A percentile compares a stretch with the other conserved stretches of the same genome.
These are phyloP conservation scores for Rutpela maculata DNA, from an alignment of 2,888 invertebrate species.

Conservation along the genomic window DNA sequence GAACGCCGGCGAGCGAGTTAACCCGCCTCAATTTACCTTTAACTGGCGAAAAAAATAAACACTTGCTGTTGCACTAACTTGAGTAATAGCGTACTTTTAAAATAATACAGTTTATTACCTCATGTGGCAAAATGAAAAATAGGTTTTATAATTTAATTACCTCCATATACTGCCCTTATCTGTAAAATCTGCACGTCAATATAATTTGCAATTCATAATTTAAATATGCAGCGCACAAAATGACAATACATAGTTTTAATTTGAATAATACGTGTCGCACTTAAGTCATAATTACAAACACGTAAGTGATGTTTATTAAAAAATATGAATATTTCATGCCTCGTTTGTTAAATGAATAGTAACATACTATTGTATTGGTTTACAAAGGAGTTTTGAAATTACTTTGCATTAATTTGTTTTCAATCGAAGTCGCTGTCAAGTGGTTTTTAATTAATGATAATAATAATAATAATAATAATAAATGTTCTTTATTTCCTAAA, in stretches of 20 bases:
- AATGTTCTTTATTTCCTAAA: no score
- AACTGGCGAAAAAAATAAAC: no score
- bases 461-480: no score
- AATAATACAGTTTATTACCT: background rate
- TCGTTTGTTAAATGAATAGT: constrained; percentile 34
- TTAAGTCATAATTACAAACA: constrained; percentile 50
- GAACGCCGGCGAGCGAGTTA: no score
- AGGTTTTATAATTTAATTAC: constrained; percentile 49
- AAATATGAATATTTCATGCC: constrained; percentile 51
- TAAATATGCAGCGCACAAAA: constrained; percentile 46
- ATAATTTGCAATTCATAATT: constrained; percentile 53
- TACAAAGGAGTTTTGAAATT: constrained; percentile 28
- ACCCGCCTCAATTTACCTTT: no score
- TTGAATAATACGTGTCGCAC: constrained; percentile 51
- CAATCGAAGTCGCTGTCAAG: constrained; percentile 5
- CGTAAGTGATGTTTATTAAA: constrained; percentile 50
- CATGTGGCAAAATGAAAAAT: constrained; percentile 42
- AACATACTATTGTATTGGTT: constrained; percentile 34
- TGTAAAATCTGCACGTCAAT: constrained; percentile 50
- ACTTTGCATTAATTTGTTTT: constrained; percentile 26
- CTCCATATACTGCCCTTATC: constrained; percentile 41
- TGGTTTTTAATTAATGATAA: background rate
- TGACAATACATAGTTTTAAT: constrained; percentile 52
- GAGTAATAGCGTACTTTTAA: background rate
- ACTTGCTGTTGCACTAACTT: background rate